phyloP scores from a whole-genome alignment of 2,797 vertebrate genomes.

The Poecilia wingei region DNA sequence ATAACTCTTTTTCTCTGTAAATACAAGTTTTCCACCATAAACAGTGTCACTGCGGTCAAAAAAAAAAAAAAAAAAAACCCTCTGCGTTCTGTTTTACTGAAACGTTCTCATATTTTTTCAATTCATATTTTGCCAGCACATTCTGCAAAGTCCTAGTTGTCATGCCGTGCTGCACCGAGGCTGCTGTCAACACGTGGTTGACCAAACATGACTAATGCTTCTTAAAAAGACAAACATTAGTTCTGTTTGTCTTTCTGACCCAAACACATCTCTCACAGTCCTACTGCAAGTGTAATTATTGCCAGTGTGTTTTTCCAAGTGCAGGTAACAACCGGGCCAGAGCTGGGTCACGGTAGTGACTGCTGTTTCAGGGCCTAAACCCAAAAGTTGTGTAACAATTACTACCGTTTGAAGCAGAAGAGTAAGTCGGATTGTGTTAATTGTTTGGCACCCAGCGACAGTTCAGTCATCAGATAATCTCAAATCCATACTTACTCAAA shows the following conservation, averaged over 20 bases:
- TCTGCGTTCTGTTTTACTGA: slow-evolving; percentile 20
- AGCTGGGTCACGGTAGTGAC: slow-evolving; percentile 40
- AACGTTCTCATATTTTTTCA: slow-evolving; percentile 8
- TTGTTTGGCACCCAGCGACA: neutral
- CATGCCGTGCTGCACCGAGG: slow-evolving; percentile 28
- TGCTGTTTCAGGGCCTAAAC: slow-evolving; percentile 18
- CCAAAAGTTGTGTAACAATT: neutral
- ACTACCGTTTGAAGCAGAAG: neutral
- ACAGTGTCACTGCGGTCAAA: slow-evolving; percentile 13
- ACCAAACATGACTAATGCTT: slow-evolving; percentile 65
- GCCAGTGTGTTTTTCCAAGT: slow-evolving; percentile 56
- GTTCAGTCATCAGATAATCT: neutral
- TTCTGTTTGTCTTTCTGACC: slow-evolving; percentile 45
- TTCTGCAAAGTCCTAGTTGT: slow-evolving; percentile 30
- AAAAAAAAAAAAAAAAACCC: slow-evolving; percentile 11
- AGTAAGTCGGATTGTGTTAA: neutral
- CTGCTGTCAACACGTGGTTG: slow-evolving; percentile 57
- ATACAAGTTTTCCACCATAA: slow-evolving; percentile 30
- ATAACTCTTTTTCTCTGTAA: slow-evolving; percentile 26
- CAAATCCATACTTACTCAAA: neutral
- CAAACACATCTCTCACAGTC: slow-evolving; percentile 62
- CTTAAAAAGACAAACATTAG: slow-evolving; percentile 67
- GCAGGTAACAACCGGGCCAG: slow-evolving; percentile 39
- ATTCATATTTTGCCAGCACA: slow-evolving; percentile 18
- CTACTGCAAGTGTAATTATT: slow-evolving; percentile 48